Evolutionary conservation across 2,113 vertebrate species (phyloP), one percentile per base, ranked within the genome.

Genomic region (Donacobius atricapilla): DNA sequence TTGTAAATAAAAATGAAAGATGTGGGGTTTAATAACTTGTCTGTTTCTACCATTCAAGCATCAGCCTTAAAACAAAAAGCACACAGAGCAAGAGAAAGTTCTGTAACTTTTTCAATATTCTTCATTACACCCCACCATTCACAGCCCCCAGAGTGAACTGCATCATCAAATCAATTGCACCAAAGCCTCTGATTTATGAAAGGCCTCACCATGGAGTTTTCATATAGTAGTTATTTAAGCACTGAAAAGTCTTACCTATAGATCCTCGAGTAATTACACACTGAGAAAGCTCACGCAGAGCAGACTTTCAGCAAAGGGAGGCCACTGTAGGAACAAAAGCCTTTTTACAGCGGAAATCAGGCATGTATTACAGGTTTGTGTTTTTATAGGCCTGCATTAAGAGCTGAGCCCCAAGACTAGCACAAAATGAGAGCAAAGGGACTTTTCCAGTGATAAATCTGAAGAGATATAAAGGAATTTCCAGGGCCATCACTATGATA

Each of bases 401-500:
- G 56, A 90, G 68, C 76, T 91, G 63, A 96, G 91, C 65, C 47
- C 56, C 35, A 60, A 95, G 78, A 91, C 56, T 56, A 84, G 65
- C 48, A 73, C 33, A 89, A 82, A 94, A 87, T 82, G 92, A 91
- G 50, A 78, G 80, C 44, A 83, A 71, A 70, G 58, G 60, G 63
- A 90, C 39, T 79, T 87, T 79, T 35, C 69, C 24, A 6, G 72
- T 44, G 56, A 83, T 68, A 89, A 92, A 83, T 80, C 69, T 64
- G 37, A 78, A 51, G 10, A 58, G 17, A 24, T 70, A 73, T 4
- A 88, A 77, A 95, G 68, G 98, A 97, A 98, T 99, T 99, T 90
- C 98, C 99, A 22, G 98, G 98, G 65, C 98, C 97, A 61, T 98
- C 98, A 11, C 98, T 98, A 96, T 98, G 98, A 96, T 98, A 98